Evolutionary conservation across 2,113 vertebrate genomes (phyloP).

Genomic region (Tor tambroides): DNA sequence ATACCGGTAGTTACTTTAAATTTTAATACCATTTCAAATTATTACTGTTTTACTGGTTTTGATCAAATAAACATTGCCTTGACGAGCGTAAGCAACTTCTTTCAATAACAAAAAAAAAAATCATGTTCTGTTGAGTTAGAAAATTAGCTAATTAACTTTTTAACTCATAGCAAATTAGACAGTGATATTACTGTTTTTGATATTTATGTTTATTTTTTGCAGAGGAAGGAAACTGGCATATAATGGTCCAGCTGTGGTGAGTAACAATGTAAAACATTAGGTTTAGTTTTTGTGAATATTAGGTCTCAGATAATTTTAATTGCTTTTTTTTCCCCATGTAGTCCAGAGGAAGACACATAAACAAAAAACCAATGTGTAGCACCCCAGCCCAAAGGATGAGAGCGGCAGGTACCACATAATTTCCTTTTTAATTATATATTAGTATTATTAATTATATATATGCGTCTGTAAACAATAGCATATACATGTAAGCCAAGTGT

Average conservation of each 20-base stretch:
- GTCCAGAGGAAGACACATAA: conserved; percentile 68
- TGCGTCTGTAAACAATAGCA: not conserved
- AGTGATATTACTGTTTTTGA: not conserved
- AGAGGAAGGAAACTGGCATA: conserved; percentile 71
- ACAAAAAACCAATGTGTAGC: conserved; percentile 74
- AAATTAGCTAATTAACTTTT: not conserved
- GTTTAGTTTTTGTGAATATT: no score
- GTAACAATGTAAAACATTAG: conserved; percentile 33
- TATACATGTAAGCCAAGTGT: not conserved
- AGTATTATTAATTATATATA: not conserved
- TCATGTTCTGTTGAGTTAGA: not conserved
- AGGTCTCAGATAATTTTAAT: not conserved
- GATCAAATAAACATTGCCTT: not conserved
- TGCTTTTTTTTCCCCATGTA: conserved; percentile 48
- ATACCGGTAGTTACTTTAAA: no score
- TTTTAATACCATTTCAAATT: no score
- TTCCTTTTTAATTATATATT: not conserved
- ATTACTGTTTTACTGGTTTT: not conserved
- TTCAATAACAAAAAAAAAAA: not conserved
- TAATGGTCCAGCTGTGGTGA: conserved; percentile 73
- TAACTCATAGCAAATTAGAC: not conserved
- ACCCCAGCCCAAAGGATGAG: conserved; percentile 73
- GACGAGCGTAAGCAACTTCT: not conserved
- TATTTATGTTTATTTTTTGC: conserved; percentile 17
- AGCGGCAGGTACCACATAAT: conserved; percentile 63